Evolutionary conservation across 2,888 invertebrate genomes (phyloP).

Genomic region (Sminthurides aquaticus): DNA sequence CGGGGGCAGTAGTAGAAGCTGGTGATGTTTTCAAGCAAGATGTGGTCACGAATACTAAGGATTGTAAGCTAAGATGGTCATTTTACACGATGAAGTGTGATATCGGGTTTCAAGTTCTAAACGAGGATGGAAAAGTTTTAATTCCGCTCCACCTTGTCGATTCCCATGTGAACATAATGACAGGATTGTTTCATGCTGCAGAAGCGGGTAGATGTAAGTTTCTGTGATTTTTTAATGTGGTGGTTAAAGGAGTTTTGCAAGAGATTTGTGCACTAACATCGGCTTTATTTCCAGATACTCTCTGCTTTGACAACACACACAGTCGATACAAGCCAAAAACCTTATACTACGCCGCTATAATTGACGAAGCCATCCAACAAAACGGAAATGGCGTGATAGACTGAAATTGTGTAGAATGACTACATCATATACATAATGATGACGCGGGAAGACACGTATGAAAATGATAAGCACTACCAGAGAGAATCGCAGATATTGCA

Average conservation of each 20-base stretch:
- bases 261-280: too few species aligned
- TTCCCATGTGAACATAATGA: background rate
- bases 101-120: slow-evolving; percentile 13
- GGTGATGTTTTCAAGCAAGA: slow-evolving; percentile 1
- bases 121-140: background rate
- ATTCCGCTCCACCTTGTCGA: background rate
- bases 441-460: too few species aligned
- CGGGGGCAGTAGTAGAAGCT: background rate
- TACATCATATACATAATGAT: too few species aligned
- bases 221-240: background rate
- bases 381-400: too few species aligned
- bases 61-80: slow-evolving; percentile 4
- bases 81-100: slow-evolving; percentile 8
- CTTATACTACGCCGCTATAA: slow-evolving; percentile 1
- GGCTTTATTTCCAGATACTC: slow-evolving; percentile 3
- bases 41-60: background rate
- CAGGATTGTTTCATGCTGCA: background rate
- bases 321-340: slow-evolving; percentile 12
- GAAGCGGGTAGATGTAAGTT: background rate
- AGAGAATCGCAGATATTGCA: too few species aligned
- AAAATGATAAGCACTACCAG: too few species aligned
- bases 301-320: slow-evolving; percentile 18
- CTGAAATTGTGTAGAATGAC: too few species aligned
- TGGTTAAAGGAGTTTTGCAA: too few species aligned
- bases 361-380: too few species aligned